Percentiles rank a stretch among this genome's conserved stretches.
phyloP scores from a whole-genome alignment of 2,888 invertebrate species.

The Lycocerus yunnanus region DNA sequence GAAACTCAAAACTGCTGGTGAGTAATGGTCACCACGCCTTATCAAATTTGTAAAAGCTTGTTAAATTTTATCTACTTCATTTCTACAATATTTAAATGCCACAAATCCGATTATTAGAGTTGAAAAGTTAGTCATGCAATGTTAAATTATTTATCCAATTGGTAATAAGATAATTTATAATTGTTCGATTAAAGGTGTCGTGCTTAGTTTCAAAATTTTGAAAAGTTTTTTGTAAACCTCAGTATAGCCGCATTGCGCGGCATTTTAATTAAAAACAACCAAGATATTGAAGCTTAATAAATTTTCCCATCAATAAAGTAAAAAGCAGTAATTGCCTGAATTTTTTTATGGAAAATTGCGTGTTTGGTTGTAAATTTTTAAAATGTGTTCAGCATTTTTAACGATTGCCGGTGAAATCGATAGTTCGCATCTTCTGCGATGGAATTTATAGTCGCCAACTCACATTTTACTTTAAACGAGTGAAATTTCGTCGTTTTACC shows the following conservation, averaged over 20 bases:
- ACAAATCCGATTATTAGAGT: background rate
- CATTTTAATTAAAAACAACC: background rate
- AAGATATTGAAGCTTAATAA: background rate
- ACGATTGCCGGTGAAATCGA: background rate
- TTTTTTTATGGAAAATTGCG: background rate
- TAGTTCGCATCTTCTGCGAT: background rate
- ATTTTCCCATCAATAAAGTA: background rate
- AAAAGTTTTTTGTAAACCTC: background rate
- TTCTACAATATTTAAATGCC: background rate
- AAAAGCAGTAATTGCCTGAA: background rate
- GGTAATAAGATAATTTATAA: background rate
- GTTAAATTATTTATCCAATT: background rate
- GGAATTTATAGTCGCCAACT: background rate
- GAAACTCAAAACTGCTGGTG: background rate
- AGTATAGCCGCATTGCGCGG: background rate
- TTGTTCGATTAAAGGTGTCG: background rate
- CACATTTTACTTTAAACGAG: background rate
- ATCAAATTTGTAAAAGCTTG: background rate
- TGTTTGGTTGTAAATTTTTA: background rate
- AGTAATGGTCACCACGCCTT: background rate
- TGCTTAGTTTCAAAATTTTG: background rate
- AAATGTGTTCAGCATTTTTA: background rate
- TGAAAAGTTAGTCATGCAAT: background rate
- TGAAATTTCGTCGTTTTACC: background rate
- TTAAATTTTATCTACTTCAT: background rate